Evolutionary conservation across 2,113 vertebrate species (phyloP).

Genomic region (Rallus limicola): DNA sequence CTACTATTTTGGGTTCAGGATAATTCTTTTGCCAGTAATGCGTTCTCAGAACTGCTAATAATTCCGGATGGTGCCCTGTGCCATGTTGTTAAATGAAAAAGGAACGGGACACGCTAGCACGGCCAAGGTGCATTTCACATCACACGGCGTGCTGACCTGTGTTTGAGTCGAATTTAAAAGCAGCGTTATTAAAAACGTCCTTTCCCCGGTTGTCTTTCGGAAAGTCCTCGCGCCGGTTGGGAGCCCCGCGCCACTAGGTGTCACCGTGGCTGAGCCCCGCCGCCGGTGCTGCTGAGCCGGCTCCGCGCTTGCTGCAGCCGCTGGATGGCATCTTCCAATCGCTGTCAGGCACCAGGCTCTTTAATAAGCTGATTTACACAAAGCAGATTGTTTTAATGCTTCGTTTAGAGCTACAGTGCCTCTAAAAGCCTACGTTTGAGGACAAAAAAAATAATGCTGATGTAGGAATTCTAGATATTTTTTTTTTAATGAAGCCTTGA

Average conservation of each 20-base stretch:
- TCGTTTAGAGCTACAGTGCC: not conserved
- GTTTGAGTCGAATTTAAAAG: not conserved
- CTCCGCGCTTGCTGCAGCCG: constrained; percentile 7
- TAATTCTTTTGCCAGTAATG: not conserved
- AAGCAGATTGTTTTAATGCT: not conserved
- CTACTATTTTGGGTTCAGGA: not conserved
- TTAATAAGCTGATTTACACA: not conserved
- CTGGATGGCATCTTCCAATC: constrained; percentile 64
- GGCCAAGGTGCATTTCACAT: not conserved
- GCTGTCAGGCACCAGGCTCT: not conserved
- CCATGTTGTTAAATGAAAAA: not conserved
- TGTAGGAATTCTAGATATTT: not conserved
- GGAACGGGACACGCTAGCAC: not conserved
- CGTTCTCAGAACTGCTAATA: not conserved
- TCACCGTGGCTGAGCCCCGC: not conserved
- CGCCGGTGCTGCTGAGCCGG: accelerated
- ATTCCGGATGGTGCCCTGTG: not conserved
- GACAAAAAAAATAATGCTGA: not conserved
- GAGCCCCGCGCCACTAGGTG: constrained; percentile 48
- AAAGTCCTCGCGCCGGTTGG: not conserved
- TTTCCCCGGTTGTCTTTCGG: not conserved
- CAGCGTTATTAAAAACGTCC: not conserved
- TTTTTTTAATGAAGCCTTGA: not conserved
- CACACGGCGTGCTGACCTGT: accelerated
- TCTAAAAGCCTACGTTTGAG: not conserved